These are phyloP conservation scores for Macrochelys suwanniensis DNA, from an alignment of 2,797 vertebrate species.

Conservation along the genomic window DNA sequence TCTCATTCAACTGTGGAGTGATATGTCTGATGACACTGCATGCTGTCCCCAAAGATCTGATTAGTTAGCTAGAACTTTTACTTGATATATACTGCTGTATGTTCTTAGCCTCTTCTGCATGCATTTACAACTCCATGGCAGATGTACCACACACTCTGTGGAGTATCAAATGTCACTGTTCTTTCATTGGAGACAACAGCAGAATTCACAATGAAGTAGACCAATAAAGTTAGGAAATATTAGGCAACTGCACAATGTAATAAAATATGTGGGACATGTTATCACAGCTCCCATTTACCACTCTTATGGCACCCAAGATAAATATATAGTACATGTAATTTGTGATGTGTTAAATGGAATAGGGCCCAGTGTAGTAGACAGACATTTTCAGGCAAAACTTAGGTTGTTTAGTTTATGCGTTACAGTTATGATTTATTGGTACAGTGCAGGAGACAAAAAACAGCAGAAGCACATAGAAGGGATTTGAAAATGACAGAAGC, in stretches of 20 bases:
- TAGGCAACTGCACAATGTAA: background rate
- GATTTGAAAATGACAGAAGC: slow-evolving; percentile 29
- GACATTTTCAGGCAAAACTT: background rate
- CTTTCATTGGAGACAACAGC: slow-evolving; percentile 64
- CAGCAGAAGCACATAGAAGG: background rate
- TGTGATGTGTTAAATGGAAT: background rate
- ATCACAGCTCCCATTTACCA: slow-evolving; percentile 1
- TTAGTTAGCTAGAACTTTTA: slow-evolving; percentile 80
- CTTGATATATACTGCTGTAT: slow-evolving; percentile 53
- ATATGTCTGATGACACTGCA: slow-evolving; percentile 60
- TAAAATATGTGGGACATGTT: background rate
- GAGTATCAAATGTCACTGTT: slow-evolving; percentile 76
- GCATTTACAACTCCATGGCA: slow-evolving; percentile 71
- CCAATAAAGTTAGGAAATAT: slow-evolving; percentile 54
- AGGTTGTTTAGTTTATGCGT: background rate
- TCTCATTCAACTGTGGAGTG: slow-evolving; percentile 55
- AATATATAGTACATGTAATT: background rate
- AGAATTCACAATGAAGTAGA: slow-evolving; percentile 74
- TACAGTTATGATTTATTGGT: background rate
- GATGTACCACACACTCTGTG: slow-evolving; percentile 79
- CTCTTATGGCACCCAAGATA: background rate
- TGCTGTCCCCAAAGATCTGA: slow-evolving; percentile 74
- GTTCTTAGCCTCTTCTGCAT: slow-evolving; percentile 65
- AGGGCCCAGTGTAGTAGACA: background rate
- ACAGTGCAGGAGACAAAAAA: background rate